A percentile compares a stretch with the other conserved stretches of the same genome.
phyloP scores from a whole-genome alignment of 2,113 vertebrate species.

The Oncorhynchus clarkii region DNA sequence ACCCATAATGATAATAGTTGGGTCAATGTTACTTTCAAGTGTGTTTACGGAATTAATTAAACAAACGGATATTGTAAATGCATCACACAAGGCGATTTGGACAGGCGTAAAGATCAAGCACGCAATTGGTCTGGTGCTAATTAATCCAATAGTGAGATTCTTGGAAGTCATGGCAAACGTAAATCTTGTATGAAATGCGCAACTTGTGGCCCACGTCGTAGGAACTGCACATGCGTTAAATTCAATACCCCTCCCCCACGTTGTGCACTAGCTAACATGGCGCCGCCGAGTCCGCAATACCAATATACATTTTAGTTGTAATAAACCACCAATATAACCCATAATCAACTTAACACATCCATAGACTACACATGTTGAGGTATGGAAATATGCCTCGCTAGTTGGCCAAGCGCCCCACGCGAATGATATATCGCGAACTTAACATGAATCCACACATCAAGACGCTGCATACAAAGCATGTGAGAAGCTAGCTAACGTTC shows the following conservation, averaged over 20 bases:
- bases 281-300: conserved; percentile 71
- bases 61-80: background rate
- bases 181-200: conserved; percentile 23
- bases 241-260: conserved; percentile 72
- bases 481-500: background rate
- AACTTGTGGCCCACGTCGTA: conserved; percentile 71
- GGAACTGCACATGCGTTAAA: conserved; percentile 72
- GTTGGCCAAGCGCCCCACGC: conserved; percentile 12
- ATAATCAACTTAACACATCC: background rate
- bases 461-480: conserved; percentile 52
- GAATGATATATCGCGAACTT: conserved; percentile 32
- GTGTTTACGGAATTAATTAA: background rate
- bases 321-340: background rate
- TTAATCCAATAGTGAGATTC: background rate
- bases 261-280: conserved; percentile 83
- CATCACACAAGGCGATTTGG: too few relatives aligned
- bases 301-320: background rate
- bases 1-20: background rate
- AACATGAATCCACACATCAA: conserved; percentile 30
- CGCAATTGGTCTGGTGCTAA: background rate
- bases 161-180: background rate
- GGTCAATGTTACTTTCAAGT: background rate
- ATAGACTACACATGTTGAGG: too few relatives aligned
- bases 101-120: too few relatives aligned
- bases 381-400: too few relatives aligned